phyloP scores from a whole-genome alignment of 1,140 invertebrate genomes.

The Drosophila sulfurigaster region DNA sequence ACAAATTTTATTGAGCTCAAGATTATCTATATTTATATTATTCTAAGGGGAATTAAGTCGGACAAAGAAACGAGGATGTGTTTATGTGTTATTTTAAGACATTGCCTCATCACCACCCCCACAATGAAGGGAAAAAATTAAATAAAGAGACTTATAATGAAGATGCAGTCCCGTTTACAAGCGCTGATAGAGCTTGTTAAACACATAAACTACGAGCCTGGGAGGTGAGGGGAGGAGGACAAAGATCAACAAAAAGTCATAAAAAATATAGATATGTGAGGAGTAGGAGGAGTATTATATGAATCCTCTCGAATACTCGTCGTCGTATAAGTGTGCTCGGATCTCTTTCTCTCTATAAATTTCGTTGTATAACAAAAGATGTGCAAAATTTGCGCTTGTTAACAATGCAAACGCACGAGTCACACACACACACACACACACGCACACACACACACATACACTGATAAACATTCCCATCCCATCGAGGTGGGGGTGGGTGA shows the following conservation, averaged over 20 bases:
- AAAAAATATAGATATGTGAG: conserved; percentile 77
- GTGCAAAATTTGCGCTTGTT: conserved; percentile 73
- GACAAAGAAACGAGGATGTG: neutral
- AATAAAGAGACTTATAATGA: neutral
- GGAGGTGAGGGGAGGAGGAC: neutral
- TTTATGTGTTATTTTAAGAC: neutral
- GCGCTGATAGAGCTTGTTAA: conserved; percentile 56
- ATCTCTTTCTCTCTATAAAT: conserved; percentile 62
- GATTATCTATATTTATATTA: neutral
- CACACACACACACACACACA: conserved; percentile 32
- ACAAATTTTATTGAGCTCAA: neutral
- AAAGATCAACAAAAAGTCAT: conserved; percentile 80
- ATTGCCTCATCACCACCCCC: neutral
- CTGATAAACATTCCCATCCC: conserved; percentile 16
- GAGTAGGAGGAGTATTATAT: neutral
- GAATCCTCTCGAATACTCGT: too few relatives aligned
- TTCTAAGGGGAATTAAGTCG: neutral
- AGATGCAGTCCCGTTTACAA: conserved; percentile 11
- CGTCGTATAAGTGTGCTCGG: conserved; percentile 22
- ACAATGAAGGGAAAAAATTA: neutral
- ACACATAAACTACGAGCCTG: conserved; percentile 59
- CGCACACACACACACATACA: conserved; percentile 31
- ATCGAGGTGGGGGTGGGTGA: neutral
- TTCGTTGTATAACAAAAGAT: conserved; percentile 72
- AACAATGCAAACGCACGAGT: conserved; percentile 68